phyloP scores from a whole-genome alignment of 1,140 invertebrate species.

The Scaptomyza hsui region DNA sequence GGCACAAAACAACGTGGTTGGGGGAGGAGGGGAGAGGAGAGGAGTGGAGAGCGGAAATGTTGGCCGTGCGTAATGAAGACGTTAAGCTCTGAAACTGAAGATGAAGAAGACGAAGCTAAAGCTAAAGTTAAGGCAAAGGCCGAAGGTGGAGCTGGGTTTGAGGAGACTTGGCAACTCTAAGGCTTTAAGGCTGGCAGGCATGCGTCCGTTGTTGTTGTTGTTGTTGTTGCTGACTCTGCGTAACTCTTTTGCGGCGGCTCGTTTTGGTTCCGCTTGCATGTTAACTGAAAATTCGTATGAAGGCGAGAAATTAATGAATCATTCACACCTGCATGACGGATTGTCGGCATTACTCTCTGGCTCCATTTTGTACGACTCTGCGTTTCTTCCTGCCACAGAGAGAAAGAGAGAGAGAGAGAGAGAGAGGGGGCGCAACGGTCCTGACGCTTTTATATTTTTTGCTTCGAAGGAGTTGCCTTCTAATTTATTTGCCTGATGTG shows the following conservation, averaged over 20 bases:
- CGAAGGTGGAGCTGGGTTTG: background rate
- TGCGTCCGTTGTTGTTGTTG: constrained; percentile 21
- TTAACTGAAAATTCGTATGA: constrained; percentile 83
- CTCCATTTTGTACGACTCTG: constrained; percentile 50
- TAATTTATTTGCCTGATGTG: constrained; percentile 83
- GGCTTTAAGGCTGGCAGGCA: constrained; percentile 54
- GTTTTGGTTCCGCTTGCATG: constrained; percentile 81
- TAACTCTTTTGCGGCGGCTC: constrained; percentile 76
- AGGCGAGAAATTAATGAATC: constrained; percentile 84
- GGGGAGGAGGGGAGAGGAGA: too few relatives aligned
- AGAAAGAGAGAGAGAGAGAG: background rate
- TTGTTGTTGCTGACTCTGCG: constrained; percentile 48
- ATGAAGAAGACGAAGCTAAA: background rate
- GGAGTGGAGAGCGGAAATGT: constrained; percentile 37
- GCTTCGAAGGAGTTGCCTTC: constrained; percentile 75
- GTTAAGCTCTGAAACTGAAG: constrained; percentile 61
- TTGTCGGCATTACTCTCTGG: constrained; percentile 78
- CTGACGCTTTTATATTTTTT: constrained; percentile 72
- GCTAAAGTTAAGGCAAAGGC: background rate
- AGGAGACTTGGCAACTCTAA: background rate
- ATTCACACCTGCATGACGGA: constrained; percentile 84
- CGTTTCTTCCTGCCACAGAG: too few relatives aligned
- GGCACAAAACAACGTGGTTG: background rate
- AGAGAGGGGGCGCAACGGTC: constrained; percentile 50
- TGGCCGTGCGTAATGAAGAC: constrained; percentile 77